Evolutionary conservation across 2,888 invertebrate genomes (phyloP).

Genomic region (Drosophila pegasa): DNA sequence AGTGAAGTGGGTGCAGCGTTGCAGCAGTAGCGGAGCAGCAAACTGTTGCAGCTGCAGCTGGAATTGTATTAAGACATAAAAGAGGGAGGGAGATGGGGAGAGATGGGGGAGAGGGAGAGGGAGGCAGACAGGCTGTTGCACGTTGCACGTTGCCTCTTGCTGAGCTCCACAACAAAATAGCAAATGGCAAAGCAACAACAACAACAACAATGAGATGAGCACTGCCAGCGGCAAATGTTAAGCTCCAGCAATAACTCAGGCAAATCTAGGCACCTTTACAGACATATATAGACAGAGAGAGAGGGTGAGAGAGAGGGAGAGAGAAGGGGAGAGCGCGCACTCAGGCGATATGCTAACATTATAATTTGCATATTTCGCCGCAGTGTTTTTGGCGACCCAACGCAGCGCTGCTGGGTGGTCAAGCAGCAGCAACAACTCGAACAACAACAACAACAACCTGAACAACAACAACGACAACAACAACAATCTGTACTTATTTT

Average conservation of each 20-base stretch:
- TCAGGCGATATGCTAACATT: constrained; percentile 74
- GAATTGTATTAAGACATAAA: constrained; percentile 63
- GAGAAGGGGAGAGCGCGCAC: no score
- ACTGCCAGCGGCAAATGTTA: constrained; percentile 34
- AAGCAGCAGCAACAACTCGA: constrained; percentile 39
- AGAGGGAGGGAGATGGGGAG: background rate
- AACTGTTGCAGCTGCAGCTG: constrained; percentile 39
- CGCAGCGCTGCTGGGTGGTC: constrained; percentile 54
- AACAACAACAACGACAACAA: constrained; percentile 13
- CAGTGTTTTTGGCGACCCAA: constrained; percentile 47
- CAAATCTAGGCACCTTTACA: constrained; percentile 30
- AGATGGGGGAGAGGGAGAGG: background rate
- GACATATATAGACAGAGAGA: background rate
- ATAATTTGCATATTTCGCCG: constrained; percentile 78
- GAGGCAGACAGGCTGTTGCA: background rate
- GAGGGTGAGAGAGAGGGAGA: no score
- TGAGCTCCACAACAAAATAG: constrained; percentile 7
- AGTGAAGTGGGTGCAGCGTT: constrained; percentile 38
- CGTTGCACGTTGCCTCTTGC: constrained; percentile 24
- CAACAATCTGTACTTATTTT: constrained; percentile 31
- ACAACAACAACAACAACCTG: constrained; percentile 27
- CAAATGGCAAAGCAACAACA: constrained; percentile 22
- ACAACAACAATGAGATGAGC: constrained; percentile 38
- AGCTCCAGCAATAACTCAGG: constrained; percentile 14
- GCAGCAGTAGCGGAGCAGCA: constrained; percentile 50